Percentiles rank a stretch among this genome's conserved stretches.
Conservation (phyloP, 2,888 invertebrate species). For the Drosophila peninsularis region DNA sequence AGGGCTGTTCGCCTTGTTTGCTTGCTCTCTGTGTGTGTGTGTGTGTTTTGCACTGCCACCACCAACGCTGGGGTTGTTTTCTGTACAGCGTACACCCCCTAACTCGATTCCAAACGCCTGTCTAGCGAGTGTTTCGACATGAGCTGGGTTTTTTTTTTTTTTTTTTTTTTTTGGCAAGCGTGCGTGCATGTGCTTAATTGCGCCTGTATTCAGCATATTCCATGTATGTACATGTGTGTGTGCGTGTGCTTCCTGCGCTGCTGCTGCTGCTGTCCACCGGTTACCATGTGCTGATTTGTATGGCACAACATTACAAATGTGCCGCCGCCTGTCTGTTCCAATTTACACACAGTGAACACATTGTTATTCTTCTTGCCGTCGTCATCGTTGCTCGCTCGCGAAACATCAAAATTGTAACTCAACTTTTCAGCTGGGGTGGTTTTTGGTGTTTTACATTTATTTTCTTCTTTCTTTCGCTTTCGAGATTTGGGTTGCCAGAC, state of each 20-base stretch:
- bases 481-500: constrained; percentile 41
- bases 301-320: constrained; percentile 53
- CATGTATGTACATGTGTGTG: not conserved
- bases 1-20: constrained; percentile 53
- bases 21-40: not conserved
- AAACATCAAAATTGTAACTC: constrained; percentile 54
- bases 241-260: constrained; percentile 50
- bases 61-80: constrained; percentile 72
- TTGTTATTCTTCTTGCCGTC: constrained; percentile 42
- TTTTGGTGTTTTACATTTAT: constrained; percentile 19
- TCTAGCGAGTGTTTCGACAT: constrained; percentile 16
- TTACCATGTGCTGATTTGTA: constrained; percentile 73
- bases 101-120: constrained; percentile 25
- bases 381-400: too few species aligned
- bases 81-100: constrained; percentile 51
- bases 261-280: constrained; percentile 44
- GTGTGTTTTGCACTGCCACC: constrained; percentile 62
- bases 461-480: not conserved
- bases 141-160: not conserved
- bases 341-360: constrained; percentile 60
- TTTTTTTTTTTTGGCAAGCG: constrained; percentile 45
- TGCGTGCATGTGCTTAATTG: constrained; percentile 64
- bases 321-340: constrained; percentile 59
- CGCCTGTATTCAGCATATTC: constrained; percentile 58
- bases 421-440: constrained; percentile 49